phyloP scores from a whole-genome alignment of 2,797 vertebrate species.

The Halcyon badia region DNA sequence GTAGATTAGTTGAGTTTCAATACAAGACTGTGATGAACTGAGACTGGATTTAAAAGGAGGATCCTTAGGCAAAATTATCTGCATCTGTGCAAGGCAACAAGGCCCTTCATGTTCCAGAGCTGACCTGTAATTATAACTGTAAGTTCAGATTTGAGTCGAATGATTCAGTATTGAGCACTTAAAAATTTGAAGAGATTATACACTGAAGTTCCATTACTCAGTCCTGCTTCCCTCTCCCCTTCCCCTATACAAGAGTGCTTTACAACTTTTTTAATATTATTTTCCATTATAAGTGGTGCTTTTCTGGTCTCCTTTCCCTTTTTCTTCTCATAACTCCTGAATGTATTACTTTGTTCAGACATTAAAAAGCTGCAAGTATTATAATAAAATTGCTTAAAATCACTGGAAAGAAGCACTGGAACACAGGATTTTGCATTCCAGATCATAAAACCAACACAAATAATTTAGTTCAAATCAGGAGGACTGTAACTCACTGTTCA shows the following conservation, averaged over 20 bases:
- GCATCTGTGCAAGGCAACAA: neutral
- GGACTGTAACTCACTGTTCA: conserved; percentile 72
- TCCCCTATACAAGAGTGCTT: neutral
- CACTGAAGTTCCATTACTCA: neutral
- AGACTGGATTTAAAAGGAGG: neutral
- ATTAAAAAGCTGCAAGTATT: conserved; percentile 42
- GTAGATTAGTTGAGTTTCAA: neutral
- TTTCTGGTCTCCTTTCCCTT: conserved; percentile 34
- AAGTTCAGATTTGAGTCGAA: neutral
- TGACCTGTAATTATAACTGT: neutral
- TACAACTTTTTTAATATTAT: conserved; percentile 14
- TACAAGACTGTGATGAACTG: neutral
- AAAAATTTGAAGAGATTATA: neutral
- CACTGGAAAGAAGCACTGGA: conserved; percentile 49
- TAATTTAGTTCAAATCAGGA: conserved; percentile 74
- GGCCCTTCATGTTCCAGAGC: neutral
- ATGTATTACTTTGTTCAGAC: neutral
- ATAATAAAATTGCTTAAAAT: conserved; percentile 53
- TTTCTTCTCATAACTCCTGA: conserved; percentile 19
- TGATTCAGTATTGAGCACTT: neutral
- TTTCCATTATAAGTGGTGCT: conserved; percentile 15
- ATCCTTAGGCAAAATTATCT: neutral
- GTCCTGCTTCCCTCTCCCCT: neutral
- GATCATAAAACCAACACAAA: conserved; percentile 76
- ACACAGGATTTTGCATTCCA: conserved; percentile 61